Evolutionary conservation across 1,140 invertebrate species (phyloP).

Genomic region (Paraescarpia echinospica): DNA sequence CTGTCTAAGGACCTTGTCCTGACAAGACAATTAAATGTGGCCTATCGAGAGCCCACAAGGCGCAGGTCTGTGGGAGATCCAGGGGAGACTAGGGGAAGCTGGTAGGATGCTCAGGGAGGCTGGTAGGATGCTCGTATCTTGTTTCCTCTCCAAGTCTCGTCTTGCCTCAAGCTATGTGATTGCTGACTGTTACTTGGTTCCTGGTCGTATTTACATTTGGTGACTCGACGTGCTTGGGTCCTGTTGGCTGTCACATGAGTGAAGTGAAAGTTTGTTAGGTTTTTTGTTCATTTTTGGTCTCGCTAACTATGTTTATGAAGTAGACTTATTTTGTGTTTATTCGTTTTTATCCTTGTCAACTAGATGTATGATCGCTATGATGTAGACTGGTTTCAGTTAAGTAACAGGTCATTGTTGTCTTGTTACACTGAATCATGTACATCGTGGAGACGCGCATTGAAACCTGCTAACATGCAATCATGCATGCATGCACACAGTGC

Average conservation of each 20-base stretch:
- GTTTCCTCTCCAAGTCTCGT: neutral
- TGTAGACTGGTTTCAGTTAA: no score
- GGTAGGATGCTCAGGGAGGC: neutral
- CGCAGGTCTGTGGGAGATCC: neutral
- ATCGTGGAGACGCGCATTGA: neutral
- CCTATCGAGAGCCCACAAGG: neutral
- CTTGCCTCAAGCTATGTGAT: neutral
- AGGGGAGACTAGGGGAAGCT: no score
- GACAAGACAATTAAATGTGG: neutral
- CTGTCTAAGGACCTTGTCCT: neutral
- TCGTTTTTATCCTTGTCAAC: neutral
- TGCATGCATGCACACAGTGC: no score
- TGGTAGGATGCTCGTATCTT: neutral
- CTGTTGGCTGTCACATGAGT: neutral
- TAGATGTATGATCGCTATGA: no score
- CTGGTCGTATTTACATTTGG: neutral
- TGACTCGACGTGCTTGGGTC: neutral
- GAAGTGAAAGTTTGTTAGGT: neutral
- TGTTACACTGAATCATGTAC: no score
- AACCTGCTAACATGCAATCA: no score
- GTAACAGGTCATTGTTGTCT: no score
- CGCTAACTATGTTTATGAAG: neutral
- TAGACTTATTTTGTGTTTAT: neutral
- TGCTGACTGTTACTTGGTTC: neutral
- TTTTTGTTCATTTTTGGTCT: no score